phyloP scores from a whole-genome alignment of 2,113 vertebrate species.

The Diphyllodes magnificus region DNA sequence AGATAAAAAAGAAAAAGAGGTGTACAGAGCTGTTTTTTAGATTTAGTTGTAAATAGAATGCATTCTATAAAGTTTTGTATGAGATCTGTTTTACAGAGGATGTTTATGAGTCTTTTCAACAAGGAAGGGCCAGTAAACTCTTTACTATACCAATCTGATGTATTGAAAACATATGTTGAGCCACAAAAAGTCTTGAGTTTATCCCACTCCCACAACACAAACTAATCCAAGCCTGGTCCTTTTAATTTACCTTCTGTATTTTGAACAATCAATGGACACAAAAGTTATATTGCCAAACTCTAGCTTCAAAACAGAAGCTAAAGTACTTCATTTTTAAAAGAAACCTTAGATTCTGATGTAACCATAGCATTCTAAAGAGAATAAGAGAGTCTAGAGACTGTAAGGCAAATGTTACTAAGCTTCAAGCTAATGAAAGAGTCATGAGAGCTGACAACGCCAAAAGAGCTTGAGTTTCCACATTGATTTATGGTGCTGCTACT shows the following conservation, averaged over 20 bases:
- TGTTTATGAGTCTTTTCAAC: constrained; percentile 5
- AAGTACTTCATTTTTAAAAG: not conserved
- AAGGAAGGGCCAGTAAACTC: not conserved
- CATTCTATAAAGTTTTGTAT: not conserved
- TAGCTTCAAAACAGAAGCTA: not conserved
- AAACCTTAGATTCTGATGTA: not conserved
- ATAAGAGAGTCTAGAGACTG: not conserved
- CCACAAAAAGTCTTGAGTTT: not conserved
- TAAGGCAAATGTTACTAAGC: not conserved
- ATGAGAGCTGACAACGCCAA: not conserved
- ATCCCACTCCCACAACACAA: not conserved
- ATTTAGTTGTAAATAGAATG: not conserved
- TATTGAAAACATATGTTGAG: not conserved
- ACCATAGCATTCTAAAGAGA: not conserved
- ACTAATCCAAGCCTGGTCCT: not conserved
- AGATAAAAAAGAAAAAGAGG: not conserved
- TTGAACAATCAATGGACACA: not conserved
- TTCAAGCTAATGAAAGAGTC: not conserved
- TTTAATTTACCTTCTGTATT: not conserved
- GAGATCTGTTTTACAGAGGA: not conserved
- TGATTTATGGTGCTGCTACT: not conserved
- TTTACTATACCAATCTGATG: not conserved
- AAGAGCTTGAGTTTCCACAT: not conserved
- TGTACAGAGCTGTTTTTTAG: not conserved
- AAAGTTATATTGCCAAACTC: not conserved